phyloP scores from a whole-genome alignment of 1,140 invertebrate genomes.

The Drosophila jambulina region DNA sequence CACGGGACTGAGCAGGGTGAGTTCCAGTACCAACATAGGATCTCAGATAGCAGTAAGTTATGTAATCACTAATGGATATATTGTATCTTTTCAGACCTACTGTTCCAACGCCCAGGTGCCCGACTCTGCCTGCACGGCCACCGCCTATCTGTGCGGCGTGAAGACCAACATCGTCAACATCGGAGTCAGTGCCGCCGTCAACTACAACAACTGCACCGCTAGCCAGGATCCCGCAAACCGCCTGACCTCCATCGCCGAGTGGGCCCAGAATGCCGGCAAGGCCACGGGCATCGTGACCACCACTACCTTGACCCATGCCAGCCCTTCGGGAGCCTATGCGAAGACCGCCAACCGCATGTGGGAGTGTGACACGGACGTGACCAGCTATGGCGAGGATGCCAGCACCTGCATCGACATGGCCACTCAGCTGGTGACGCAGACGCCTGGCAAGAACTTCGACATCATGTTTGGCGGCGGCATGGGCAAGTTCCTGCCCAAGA shows the following conservation, averaged over 20 bases:
- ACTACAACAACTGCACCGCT: conserved; percentile 88
- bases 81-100: conserved; percentile 84
- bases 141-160: conserved; percentile 90
- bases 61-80: not conserved
- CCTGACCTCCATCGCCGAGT: conserved; percentile 90
- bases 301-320: conserved; percentile 81
- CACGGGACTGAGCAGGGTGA: conserved; percentile 88
- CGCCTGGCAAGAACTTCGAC: conserved; percentile 87
- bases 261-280: conserved; percentile 92
- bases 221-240: conserved; percentile 87
- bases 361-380: conserved; percentile 90
- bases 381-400: conserved; percentile 76
- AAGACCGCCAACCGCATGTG: conserved; percentile 91
- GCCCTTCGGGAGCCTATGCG: conserved; percentile 79
- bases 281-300: conserved; percentile 82
- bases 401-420: conserved; percentile 86
- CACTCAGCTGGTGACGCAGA: conserved; percentile 88
- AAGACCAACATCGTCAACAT: conserved; percentile 89
- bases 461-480: conserved; percentile 90
- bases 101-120: conserved; percentile 92
- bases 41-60: no score
- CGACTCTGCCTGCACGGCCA: conserved; percentile 91
- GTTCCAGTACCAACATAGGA: not conserved
- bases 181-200: conserved; percentile 88
- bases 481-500: conserved; percentile 87